Evolutionary conservation across 2,797 vertebrate species (phyloP).

Genomic region (Falco berigora): DNA sequence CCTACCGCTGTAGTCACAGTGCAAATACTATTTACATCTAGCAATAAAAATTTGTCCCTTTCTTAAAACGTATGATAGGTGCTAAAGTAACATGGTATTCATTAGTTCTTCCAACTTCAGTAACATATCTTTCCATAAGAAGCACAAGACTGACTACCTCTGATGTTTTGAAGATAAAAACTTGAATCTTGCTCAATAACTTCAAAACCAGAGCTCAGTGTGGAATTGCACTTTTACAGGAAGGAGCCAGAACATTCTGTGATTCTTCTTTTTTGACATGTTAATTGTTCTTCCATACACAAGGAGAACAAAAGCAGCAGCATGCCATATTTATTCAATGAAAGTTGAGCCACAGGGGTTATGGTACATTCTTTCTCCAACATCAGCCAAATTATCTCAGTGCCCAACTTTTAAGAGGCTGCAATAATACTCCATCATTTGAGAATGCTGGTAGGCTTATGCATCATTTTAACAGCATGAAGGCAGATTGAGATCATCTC

Average conservation of each 20-base stretch:
- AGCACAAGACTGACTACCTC: neutral
- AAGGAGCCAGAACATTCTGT: slow-evolving; percentile 62
- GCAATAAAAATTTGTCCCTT: neutral
- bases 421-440: slow-evolving; percentile 80
- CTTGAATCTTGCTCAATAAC: slow-evolving; percentile 52
- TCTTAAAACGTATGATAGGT: neutral
- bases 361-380: slow-evolving; percentile 73
- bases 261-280: slow-evolving; percentile 75
- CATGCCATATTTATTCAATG: slow-evolving; percentile 75
- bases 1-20: neutral
- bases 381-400: slow-evolving; percentile 81
- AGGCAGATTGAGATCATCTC: slow-evolving; percentile 79
- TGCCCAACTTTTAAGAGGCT: slow-evolving; percentile 77
- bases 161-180: slow-evolving; percentile 63
- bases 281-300: slow-evolving; percentile 75
- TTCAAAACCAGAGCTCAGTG: slow-evolving; percentile 61
- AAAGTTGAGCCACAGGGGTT: slow-evolving; percentile 75
- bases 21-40: neutral
- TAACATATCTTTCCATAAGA: neutral
- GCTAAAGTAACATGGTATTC: neutral
- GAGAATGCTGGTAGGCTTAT: slow-evolving; percentile 71
- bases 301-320: slow-evolving; percentile 74
- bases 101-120: neutral
- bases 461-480: slow-evolving; percentile 81
- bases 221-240: slow-evolving; percentile 62